These are phyloP conservation scores for Etheostoma nigrum DNA, from an alignment of 2,797 vertebrate genomes.

Conservation along the genomic window DNA sequence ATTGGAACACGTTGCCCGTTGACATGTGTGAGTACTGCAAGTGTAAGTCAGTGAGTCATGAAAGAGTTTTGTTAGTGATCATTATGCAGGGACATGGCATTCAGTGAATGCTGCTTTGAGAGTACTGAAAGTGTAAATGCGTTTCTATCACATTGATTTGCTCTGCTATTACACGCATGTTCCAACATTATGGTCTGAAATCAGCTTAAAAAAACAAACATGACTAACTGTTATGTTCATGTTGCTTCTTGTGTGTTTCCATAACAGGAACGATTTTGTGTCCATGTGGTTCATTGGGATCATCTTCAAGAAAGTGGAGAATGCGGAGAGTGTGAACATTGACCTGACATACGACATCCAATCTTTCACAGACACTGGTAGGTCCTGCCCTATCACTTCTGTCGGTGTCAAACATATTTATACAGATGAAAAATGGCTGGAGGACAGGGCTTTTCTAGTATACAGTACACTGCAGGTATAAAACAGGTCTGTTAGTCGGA, in stretches of 20 bases:
- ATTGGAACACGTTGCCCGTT: background rate
- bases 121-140: too few species aligned
- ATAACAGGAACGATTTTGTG: conserved; percentile 88
- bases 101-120: background rate
- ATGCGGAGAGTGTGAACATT: conserved; percentile 93
- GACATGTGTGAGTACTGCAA: background rate
- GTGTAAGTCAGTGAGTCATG: conserved; percentile 1
- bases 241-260: conserved; percentile 13
- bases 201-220: background rate
- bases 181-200: background rate
- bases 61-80: background rate
- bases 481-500: background rate
- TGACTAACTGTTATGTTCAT: background rate
- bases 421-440: background rate
- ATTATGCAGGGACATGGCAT: background rate
- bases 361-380: conserved; percentile 97
- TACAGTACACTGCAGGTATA: background rate
- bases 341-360: conserved; percentile 97
- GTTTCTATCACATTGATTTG: background rate
- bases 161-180: background rate
- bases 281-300: conserved; percentile 99
- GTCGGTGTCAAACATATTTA: background rate
- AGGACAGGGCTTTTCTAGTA: too few species aligned
- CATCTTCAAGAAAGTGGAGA: conserved; percentile 95
- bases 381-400: conserved; percentile 34